Conservation (phyloP, 2,888 invertebrate genomes). For the Gymnoscelis rufifasciata region DNA sequence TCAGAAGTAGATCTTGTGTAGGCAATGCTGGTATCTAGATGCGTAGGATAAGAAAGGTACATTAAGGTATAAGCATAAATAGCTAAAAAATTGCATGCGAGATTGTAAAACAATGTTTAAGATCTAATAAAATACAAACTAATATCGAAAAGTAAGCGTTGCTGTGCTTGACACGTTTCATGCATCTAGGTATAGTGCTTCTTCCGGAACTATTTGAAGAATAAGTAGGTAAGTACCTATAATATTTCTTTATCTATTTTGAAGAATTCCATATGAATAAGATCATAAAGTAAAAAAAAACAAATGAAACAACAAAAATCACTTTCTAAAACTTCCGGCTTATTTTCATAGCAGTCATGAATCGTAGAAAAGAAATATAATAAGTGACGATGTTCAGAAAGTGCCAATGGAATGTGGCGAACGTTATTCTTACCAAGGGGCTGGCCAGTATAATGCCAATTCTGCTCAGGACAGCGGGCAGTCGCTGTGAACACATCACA, state of each 20-base stretch:
- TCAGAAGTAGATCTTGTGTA: neutral
- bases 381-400: slow-evolving; percentile 52
- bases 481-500: slow-evolving; percentile 91
- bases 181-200: slow-evolving; percentile 9
- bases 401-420: slow-evolving; percentile 74
- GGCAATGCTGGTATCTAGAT: neutral
- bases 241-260: slow-evolving; percentile 17
- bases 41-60: too few relatives aligned
- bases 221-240: slow-evolving; percentile 9
- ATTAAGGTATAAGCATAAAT: neutral
- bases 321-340: neutral
- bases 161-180: neutral
- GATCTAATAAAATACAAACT: neutral
- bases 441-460: slow-evolving; percentile 97
- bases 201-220: slow-evolving; percentile 2
- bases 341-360: slow-evolving; percentile 1
- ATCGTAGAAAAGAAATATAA: slow-evolving; percentile 29
- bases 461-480: slow-evolving; percentile 96
- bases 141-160: neutral
- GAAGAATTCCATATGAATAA: neutral
- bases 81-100: neutral
- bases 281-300: neutral
- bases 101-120: neutral
- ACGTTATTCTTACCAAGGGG: slow-evolving; percentile 90
- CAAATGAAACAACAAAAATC: neutral